Conservation (phyloP, 2,113 vertebrate genomes). For the Terrapene triunguis region DNA sequence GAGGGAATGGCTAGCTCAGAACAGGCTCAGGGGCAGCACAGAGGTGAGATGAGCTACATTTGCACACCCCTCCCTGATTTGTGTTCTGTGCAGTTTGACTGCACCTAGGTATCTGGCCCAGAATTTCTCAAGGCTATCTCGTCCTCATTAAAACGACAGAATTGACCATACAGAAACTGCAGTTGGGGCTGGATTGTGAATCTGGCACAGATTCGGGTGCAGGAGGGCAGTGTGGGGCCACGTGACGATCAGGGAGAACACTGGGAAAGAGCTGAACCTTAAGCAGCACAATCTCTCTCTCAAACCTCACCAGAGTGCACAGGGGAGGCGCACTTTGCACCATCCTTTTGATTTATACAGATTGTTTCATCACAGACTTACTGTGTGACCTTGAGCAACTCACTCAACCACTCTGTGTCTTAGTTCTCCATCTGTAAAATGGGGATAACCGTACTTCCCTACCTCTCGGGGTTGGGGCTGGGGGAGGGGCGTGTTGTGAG, state of each 20-base stretch:
- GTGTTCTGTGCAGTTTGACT: background rate
- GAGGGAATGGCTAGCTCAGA: background rate
- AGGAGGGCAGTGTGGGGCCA: background rate
- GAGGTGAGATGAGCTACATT: background rate
- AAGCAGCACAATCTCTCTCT: background rate
- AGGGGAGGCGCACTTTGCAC: background rate
- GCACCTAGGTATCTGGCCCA: background rate
- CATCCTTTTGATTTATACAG: background rate
- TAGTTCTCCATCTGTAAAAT: background rate
- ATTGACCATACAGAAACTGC: background rate
- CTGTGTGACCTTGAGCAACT: background rate
- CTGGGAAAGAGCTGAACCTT: background rate
- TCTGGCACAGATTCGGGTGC: background rate
- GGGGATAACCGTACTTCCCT: background rate
- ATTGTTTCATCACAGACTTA: background rate
- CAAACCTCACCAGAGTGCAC: background rate
- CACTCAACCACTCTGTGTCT: background rate
- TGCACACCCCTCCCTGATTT: background rate
- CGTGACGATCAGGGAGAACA: background rate
- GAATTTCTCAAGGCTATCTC: background rate
- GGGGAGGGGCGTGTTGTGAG: background rate
- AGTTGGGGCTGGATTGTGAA: background rate
- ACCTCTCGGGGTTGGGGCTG: background rate
- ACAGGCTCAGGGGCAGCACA: background rate
- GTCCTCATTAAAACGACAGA: background rate